These are phyloP conservation scores for Agonopterix alstromeriana DNA, from an alignment of 2,888 invertebrate species.

Conservation along the genomic window DNA sequence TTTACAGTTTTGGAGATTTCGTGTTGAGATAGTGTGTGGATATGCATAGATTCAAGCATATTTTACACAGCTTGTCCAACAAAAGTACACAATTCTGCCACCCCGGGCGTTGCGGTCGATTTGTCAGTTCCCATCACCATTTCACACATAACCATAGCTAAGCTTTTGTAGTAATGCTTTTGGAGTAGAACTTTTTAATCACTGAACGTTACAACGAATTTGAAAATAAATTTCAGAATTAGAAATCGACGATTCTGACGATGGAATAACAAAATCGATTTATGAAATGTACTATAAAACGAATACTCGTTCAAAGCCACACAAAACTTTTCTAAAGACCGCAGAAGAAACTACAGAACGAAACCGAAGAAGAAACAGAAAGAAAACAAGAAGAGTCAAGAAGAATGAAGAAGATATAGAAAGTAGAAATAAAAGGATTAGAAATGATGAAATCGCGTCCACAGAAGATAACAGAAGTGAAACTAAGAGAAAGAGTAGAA, in stretches of 20 bases:
- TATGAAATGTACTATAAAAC: constrained; percentile 63
- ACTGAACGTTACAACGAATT: too few relatives aligned
- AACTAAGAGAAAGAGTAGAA: constrained; percentile 9
- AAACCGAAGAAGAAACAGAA: constrained; percentile 3
- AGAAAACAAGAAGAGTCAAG: constrained; percentile 13
- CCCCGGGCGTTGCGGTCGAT: too few relatives aligned
- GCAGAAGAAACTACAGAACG: background rate
- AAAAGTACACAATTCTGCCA: too few relatives aligned
- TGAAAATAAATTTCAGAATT: too few relatives aligned
- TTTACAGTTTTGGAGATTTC: too few relatives aligned
- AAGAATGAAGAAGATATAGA: constrained; percentile 14
- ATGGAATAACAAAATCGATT: constrained; percentile 57
- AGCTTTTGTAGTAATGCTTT: too few relatives aligned
- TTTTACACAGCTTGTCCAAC: too few relatives aligned
- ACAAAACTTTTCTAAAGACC: constrained; percentile 11
- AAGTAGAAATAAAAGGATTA: background rate
- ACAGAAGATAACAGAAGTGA: constrained; percentile 7
- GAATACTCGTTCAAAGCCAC: constrained; percentile 11
- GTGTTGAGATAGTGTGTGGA: too few relatives aligned
- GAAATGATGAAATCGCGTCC: constrained; percentile 1
- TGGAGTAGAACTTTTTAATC: too few relatives aligned
- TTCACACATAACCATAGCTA: too few relatives aligned
- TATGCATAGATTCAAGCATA: too few relatives aligned
- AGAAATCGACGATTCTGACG: constrained; percentile 27
- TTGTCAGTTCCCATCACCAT: too few relatives aligned